Conservation (phyloP, 2,113 vertebrate genomes). For the Gopherus flavomarginatus region DNA sequence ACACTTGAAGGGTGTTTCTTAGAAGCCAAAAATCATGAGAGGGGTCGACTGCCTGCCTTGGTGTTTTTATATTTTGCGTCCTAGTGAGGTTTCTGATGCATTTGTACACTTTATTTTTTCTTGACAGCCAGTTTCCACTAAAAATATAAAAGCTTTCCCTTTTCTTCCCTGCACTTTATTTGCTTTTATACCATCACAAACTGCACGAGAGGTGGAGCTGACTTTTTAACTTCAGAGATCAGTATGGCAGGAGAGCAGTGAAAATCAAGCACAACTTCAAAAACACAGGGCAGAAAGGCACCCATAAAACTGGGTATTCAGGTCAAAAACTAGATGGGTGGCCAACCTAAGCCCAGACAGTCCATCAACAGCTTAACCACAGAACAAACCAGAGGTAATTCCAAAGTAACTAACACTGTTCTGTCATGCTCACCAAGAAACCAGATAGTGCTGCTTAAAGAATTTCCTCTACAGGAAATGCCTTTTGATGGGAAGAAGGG, state of each 20-base stretch:
- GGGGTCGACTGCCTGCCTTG: not conserved
- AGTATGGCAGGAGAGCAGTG: slow-evolving; percentile 43
- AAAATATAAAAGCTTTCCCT: slow-evolving; percentile 21
- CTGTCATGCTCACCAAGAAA: slow-evolving; percentile 27
- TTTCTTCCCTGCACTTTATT: slow-evolving; percentile 46
- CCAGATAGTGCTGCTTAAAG: slow-evolving; percentile 58
- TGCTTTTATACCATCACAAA: slow-evolving; percentile 41
- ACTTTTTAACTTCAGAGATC: slow-evolving; percentile 68
- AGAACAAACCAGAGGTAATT: slow-evolving; percentile 63
- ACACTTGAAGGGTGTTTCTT: not conserved
- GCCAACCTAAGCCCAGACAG: slow-evolving; percentile 62
- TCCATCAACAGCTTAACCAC: slow-evolving; percentile 70
- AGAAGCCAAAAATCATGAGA: not conserved
- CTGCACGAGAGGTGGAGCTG: not conserved
- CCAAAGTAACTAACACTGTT: slow-evolving; percentile 35
- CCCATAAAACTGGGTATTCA: slow-evolving; percentile 53
- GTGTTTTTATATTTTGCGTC: slow-evolving; percentile 19
- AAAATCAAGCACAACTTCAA: slow-evolving; percentile 70
- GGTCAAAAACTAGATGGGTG: slow-evolving; percentile 69
- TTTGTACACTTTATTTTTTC: not conserved
- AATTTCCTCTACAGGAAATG: slow-evolving; percentile 60
- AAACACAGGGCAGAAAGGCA: slow-evolving; percentile 43
- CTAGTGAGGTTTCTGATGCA: not conserved
- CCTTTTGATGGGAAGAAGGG: slow-evolving; percentile 39
- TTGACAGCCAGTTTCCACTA: not conserved